Evolutionary conservation across 35 echinoderm and acorn worm species (phyloP).

Genomic region (Apostichopus parvimensis): DNA sequence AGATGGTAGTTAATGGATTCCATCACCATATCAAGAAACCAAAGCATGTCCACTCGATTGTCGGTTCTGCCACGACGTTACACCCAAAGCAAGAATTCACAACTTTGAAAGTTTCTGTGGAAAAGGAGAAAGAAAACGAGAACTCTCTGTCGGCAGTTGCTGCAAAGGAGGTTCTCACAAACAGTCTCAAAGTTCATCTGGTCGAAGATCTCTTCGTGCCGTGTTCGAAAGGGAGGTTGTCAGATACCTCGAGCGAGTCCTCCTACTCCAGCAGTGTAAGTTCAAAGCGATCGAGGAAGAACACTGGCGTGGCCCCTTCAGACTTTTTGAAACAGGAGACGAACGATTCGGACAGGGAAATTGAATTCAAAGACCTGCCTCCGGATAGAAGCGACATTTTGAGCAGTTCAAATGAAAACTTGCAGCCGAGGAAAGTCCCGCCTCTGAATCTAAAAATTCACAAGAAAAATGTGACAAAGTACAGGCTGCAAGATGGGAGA

Average conservation of each 20-base stretch:
- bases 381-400: not conserved
- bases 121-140: slow-evolving; percentile 28
- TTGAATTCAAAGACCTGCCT: slow-evolving; percentile 26
- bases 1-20: not conserved
- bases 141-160: not conserved
- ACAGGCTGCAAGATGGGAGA: slow-evolving; percentile 68
- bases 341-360: slow-evolving; percentile 54
- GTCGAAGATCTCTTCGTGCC: slow-evolving; percentile 22
- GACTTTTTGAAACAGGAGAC: slow-evolving; percentile 40
- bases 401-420: not conserved
- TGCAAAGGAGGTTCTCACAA: slow-evolving; percentile 30
- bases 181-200: slow-evolving; percentile 27
- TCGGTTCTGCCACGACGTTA: not conserved
- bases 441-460: slow-evolving; percentile 71
- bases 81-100: not conserved
- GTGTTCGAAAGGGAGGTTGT: slow-evolving; percentile 11
- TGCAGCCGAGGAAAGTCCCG: slow-evolving; percentile 49
- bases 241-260: slow-evolving; percentile 53
- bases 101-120: not conserved
- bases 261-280: slow-evolving; percentile 44
- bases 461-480: slow-evolving; percentile 93
- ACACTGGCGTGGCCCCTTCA: not conserved
- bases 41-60: not conserved
- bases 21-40: slow-evolving; percentile 25
- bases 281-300: slow-evolving; percentile 49